Evolutionary conservation across 2,888 invertebrate genomes (phyloP).

Genomic region (Nephrotoma appendiculata): DNA sequence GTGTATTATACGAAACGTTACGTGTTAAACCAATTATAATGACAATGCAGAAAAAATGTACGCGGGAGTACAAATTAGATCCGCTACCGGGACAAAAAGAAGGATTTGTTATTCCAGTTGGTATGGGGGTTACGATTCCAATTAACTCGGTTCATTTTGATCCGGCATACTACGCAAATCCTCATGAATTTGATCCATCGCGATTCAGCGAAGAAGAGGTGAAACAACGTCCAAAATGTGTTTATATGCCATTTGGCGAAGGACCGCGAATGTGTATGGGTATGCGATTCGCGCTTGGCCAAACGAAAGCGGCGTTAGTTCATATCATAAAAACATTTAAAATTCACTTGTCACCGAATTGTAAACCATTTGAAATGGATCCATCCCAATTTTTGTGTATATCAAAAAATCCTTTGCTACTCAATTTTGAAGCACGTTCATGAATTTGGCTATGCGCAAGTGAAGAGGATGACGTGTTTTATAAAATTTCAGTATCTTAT

Average conservation of each 20-base stretch:
- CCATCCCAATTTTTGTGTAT: constrained; percentile 12
- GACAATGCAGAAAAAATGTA: constrained; percentile 11
- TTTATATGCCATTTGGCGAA: constrained; percentile 22
- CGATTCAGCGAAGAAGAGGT: constrained; percentile 24
- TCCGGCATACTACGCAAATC: constrained; percentile 26
- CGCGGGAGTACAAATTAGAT: constrained; percentile 8
- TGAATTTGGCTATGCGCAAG: background rate
- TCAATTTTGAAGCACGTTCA: constrained; percentile 4
- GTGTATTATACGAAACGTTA: constrained; percentile 30
- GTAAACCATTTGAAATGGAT: constrained; percentile 17
- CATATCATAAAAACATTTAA: constrained; percentile 15
- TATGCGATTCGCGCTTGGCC: constrained; percentile 17
- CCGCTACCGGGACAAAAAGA: constrained; percentile 3
- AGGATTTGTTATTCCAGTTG: constrained; percentile 18
- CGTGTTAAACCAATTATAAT: constrained; percentile 18
- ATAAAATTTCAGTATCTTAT: too few relatives aligned
- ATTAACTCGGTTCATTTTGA: constrained; percentile 24
- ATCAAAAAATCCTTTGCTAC: constrained; percentile 6
- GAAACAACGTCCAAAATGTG: constrained; percentile 17
- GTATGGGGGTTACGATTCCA: constrained; percentile 23
- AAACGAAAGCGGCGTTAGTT: constrained; percentile 17
- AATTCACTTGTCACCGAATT: constrained; percentile 17
- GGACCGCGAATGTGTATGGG: constrained; percentile 21
- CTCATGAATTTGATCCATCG: constrained; percentile 29
- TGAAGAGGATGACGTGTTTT: too few relatives aligned